Evolutionary conservation across 2,888 invertebrate genomes (phyloP), one percentile per base, ranked within the genome.

Genomic region (Agonopterix heracliana): DNA sequence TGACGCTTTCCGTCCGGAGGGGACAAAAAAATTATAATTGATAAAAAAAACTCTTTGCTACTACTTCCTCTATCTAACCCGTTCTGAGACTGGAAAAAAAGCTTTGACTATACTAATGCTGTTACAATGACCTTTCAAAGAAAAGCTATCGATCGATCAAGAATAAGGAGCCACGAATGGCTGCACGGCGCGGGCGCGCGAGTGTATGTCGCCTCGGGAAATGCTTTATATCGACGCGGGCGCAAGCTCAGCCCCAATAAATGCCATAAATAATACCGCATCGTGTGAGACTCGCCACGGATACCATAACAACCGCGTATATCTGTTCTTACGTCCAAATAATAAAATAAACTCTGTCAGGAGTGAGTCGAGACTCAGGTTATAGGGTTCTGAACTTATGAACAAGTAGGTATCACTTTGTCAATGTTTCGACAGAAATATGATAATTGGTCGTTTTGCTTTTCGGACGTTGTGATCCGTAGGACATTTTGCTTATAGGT

Each of bases 211-310:
- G 83, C 87, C 85, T 71, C 74, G 69, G 84, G 87, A 77, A 81
- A 82, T 81, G 78, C 68, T 80, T 80, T 79, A 80, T 76, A 76
- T 66, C 72, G 64, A 66, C 63, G 65, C 26, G 26, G 26, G 26
- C 68, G 61, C 61, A 58, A 60, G 69, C 76, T 74, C 73, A 74
- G 69, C 71, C 65, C 78, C 83, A 84, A 84, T 86, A 84, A 80
- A 78, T 65, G 75, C 70, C 61, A 78, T 86, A 84, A 86, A 87
- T 83, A 81, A 82, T 78, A 74, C 61, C 56, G 56, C 71, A 66
- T 75, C 82, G 84, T 81, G 83, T 83, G 82, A 81, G 78, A 71
- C 76, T 71, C 74, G 74, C 74, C 77, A 74, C 71, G 73, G 73
- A 74, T 74, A 71, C 77, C 66, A 72, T 71, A 78, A 78, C 78